Percentiles rank a stretch among this genome's conserved stretches.
phyloP scores from a whole-genome alignment of 2,113 vertebrate genomes.

The Laterallus jamaicensis region DNA sequence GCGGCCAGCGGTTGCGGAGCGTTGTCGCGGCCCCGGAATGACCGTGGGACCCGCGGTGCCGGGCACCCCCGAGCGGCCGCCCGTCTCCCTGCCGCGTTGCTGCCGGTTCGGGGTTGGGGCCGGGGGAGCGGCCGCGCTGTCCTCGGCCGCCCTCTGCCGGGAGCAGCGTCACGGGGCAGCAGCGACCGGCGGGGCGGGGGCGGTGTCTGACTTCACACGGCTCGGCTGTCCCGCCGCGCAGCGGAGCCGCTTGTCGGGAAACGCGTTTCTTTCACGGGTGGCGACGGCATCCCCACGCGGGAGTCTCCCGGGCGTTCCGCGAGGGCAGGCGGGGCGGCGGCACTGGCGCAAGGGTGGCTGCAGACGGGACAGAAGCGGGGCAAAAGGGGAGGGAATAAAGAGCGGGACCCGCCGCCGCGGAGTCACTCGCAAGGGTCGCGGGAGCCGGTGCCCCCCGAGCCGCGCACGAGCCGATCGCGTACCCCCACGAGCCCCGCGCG shows the following conservation, averaged over 20 bases:
- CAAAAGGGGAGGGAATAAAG: neutral
- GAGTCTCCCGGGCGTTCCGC: neutral
- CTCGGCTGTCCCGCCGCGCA: neutral
- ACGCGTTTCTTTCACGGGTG: neutral
- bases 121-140: neutral
- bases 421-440: neutral
- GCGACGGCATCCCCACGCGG: neutral
- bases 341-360: neutral
- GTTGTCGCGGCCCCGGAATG: neutral
- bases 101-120: neutral
- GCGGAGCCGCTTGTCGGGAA: no score
- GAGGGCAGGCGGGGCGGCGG: neutral
- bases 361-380: neutral
- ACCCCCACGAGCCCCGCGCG: neutral
- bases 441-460: neutral
- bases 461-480: neutral
- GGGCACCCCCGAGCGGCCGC: neutral
- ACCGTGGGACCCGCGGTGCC: neutral
- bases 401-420: accelerated
- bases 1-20: neutral
- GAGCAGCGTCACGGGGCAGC: neutral
- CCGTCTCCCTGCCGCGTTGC: no score
- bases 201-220: neutral
- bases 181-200: neutral
- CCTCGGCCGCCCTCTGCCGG: neutral